A percentile compares a stretch with the other conserved stretches of the same genome.
phyloP scores from a whole-genome alignment of 2,888 invertebrate genomes.

The Argyresthia albistria region DNA sequence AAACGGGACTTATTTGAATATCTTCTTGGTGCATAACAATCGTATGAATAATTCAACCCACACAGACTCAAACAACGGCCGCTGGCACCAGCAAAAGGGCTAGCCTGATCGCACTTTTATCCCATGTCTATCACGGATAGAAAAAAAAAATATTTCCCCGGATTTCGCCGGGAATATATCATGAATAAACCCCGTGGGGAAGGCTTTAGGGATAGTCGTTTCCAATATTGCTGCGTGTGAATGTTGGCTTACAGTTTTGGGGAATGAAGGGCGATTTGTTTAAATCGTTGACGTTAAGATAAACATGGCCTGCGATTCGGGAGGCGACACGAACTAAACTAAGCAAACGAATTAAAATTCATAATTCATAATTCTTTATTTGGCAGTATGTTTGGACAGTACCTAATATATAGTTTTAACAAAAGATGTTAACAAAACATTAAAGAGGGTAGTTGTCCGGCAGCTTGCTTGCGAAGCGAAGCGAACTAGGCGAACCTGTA shows the following conservation, averaged over 20 bases:
- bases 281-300: too few species aligned
- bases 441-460: too few species aligned
- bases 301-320: too few species aligned
- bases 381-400: too few species aligned
- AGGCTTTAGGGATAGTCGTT: neutral
- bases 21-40: conserved; percentile 4
- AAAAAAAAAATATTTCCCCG: neutral
- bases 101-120: conserved; percentile 1
- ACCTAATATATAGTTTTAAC: too few species aligned
- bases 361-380: too few species aligned
- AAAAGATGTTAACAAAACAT: too few species aligned
- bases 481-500: too few species aligned
- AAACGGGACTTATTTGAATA: conserved; percentile 4
- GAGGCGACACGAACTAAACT: too few species aligned
- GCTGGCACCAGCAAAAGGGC: neutral
- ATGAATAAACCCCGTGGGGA: conserved; percentile 8
- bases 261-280: neutral
- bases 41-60: conserved; percentile 4
- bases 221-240: neutral
- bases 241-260: neutral
- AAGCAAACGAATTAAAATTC: too few species aligned
- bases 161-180: conserved; percentile 6
- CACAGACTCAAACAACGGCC: neutral
- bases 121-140: conserved; percentile 6
- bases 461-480: too few species aligned